Percentiles rank a stretch among this genome's conserved stretches.
phyloP scores from a whole-genome alignment of 1,140 invertebrate species.

The Brachionus plicatilis region DNA sequence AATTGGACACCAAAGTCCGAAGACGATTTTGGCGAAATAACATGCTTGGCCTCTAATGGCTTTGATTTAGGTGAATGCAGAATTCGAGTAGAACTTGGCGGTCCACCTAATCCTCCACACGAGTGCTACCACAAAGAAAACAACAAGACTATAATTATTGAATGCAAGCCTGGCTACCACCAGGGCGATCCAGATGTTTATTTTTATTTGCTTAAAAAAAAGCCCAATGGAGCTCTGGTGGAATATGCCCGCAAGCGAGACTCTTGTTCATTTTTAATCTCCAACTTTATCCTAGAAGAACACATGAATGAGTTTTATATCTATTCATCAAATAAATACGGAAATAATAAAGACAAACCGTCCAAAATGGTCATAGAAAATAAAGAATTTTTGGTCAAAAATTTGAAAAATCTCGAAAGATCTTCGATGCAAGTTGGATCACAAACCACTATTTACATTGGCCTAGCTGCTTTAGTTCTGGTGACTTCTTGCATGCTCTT shows the following conservation, averaged over 20 bases:
- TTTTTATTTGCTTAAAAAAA: conserved; percentile 40
- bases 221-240: conserved; percentile 10
- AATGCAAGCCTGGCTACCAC: conserved; percentile 27
- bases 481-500: not conserved
- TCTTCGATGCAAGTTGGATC: not conserved
- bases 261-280: conserved; percentile 29
- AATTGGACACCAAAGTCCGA: conserved; percentile 1
- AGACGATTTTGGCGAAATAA: conserved; percentile 28
- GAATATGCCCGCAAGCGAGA: conserved; percentile 30
- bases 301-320: conserved; percentile 35
- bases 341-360: conserved; percentile 27
- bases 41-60: conserved; percentile 27
- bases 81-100: conserved; percentile 20
- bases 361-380: conserved; percentile 34
- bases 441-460: not conserved
- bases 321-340: conserved; percentile 21
- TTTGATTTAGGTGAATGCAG: conserved; percentile 4
- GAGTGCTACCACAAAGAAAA: conserved; percentile 39
- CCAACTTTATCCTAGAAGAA: conserved; percentile 34
- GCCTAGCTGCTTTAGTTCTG: not conserved
- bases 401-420: conserved; percentile 24
- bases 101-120: conserved; percentile 9
- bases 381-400: conserved; percentile 25
- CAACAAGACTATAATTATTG: conserved; percentile 37
- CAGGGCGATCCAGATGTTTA: conserved; percentile 40